phyloP scores from a whole-genome alignment of 2,888 invertebrate species.

The Cacoxenus indagator region DNA sequence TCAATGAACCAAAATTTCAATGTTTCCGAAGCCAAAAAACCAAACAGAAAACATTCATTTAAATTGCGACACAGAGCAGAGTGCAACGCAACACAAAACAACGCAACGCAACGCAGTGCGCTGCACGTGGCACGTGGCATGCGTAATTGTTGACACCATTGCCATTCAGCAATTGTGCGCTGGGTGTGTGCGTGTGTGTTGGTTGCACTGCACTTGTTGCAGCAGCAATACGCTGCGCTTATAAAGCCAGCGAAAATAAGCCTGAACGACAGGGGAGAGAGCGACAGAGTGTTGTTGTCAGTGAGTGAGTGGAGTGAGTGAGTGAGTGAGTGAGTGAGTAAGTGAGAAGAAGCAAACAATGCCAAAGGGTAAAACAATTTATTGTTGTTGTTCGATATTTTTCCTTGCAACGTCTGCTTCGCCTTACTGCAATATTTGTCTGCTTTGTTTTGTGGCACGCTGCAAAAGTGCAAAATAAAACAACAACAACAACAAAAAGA shows the following conservation, averaged over 20 bases:
- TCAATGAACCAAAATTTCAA: too few species aligned
- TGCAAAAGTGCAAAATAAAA: neutral
- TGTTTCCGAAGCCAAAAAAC: too few species aligned
- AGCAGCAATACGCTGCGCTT: neutral
- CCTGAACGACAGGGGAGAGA: too few species aligned
- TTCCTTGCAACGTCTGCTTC: too few species aligned
- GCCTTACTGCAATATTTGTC: neutral
- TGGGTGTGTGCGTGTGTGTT: too few species aligned
- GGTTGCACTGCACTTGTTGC: neutral
- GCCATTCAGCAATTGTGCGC: too few species aligned
- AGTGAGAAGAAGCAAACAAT: neutral
- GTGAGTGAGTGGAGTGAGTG: neutral
- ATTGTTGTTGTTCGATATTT: neutral
- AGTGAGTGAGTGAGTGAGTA: too few species aligned
- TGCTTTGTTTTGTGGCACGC: neutral
- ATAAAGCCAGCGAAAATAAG: neutral
- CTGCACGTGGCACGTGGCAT: neutral
- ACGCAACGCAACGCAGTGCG: too few species aligned
- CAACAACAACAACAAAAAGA: neutral
- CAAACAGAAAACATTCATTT: too few species aligned
- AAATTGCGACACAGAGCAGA: too few species aligned
- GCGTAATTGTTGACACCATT: neutral
- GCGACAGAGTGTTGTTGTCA: neutral
- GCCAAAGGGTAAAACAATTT: neutral
- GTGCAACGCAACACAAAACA: too few species aligned